Evolutionary conservation across 2,797 vertebrate genomes (phyloP), one percentile per base, ranked within the genome.

Genomic region (Schizopygopsis pylzovi): DNA sequence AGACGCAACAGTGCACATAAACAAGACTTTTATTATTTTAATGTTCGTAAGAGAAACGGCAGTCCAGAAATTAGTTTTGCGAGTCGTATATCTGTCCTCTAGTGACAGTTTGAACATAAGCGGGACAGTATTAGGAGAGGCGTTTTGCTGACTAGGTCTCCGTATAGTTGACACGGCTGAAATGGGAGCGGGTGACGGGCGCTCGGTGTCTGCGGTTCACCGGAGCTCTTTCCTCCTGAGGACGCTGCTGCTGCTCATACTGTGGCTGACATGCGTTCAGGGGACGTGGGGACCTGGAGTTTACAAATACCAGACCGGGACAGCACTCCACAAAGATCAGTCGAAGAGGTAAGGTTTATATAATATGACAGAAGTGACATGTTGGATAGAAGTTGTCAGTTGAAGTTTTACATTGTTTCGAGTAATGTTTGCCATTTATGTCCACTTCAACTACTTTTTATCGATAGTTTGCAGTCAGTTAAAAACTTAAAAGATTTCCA

Each of bases 251-350:
- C 91, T 87, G 90, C 89, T 87, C 90, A 41, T 95, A 4, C 90
- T 95, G 86, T 92, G 93, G 91, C 85, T 95, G 87, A 88, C 80
- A 86, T 47, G 91, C 80, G 84, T 91, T 4, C 91, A 93, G 80
- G 95, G 91, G 83, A 96, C 95, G 80, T 95, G 95, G 95, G 95
- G 91, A 91, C 95, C 94, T 4, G 94, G 95, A 91, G 93, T 94
- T 77, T 96, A 95, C 91, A 94, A 93, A 84, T 93, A 93, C 88
- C 91, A 93, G 37, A 81, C 89, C 72, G 92, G 92, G 81, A 89
- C 93, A 15, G 92, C 94, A 33, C 88, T 90, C 81, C 88, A 75
- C 92, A 92, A 92, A 90, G 93, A 93, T 47, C 90, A 91, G 47
- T 16, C 92, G 49, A 95, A 94, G 86, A 95, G 94, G 95, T 96